Base-by-base conservation (phyloP, 2,888 invertebrate genomes). In the Oeneis ivallda region DNA sequence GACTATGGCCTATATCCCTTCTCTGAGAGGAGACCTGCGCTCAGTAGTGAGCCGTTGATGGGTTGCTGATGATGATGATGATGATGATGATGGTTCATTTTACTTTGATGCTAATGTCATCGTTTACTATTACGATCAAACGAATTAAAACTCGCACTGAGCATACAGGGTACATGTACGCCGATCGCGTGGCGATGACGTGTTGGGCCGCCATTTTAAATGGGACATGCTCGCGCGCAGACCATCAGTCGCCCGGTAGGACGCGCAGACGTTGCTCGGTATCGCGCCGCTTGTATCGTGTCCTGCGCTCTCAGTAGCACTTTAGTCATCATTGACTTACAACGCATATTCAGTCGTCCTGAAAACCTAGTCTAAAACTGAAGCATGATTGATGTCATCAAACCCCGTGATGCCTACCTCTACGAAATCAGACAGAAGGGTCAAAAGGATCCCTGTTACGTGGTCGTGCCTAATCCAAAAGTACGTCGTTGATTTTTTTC, bases 351-450 rank as follows among this genome's bases (percentile, higher is more conserved):
- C 71, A 74, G 80, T 84, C 79, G 76, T 78, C 79, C 79, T 80
- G 76, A 81, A 83, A 69, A 77, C 75, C 72, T 73, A 75, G 70
- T 79, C 74, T 68, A 72, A 71, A 67, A 68, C 71, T 75, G 74
- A 78, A 77, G 82, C 74, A 91, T 92, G 92, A 87, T 92, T 72
- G 90, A 89, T 76, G 79, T 89, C 75, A 86, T 85, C 77, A 86
- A 88, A 80, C 84, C 87, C 72, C 82, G 85, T 76, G 87, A 92
- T 87, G 93, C 92, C 81, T 93, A 94, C 89, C 92, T 94, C 68
- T 94, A 94, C 85, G 94, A 94, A 83, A 92, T 94, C 82, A 93
- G 93, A 85, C 94, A 94, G 80, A 93, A 93, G 84, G 94, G 94
- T 77, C 93, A 93, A 74, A 93, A 91, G 74, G 93, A 94, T 73